Base-by-base conservation (phyloP, 2,113 vertebrate genomes). In the Rhea americana region DNA sequence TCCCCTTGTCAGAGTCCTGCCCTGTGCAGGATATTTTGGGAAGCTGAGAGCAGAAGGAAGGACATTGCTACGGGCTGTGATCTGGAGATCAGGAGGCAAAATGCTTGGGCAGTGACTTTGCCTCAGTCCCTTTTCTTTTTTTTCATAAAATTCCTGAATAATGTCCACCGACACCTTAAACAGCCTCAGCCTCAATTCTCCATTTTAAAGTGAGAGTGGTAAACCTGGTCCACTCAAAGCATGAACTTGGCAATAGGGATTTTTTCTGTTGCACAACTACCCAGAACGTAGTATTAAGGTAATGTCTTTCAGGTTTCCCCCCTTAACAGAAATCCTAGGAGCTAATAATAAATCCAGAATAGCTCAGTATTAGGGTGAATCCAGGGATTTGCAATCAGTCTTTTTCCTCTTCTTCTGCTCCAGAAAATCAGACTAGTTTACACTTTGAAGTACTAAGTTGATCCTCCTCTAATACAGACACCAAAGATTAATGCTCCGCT, bases 1-100 rank as follows among this genome's bases (percentile, higher is more conserved):
- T 15, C 18, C 0, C 2, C 8, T 58, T 3, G 1, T 62, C n/a
- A 24, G 43, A 53, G 11, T 11, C 58, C 2, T 3, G 25, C 30
- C 41, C 7, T 21, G 1, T 26, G 26, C 8, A 77, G 56, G 14
- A 7, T 5, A 12, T 1, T 66, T 90, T 30, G 37, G 45, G 19
- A 24, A 87, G 53, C 22, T 75, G 48, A 48, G 21, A 65, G 55
- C 19, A 80, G 48, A 61, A 68, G 11, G 53, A 55, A 82, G 24
- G 65, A 4, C 4, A 18, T 1, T 22, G 61, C 14, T 19, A 74
- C 7, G n/a, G n/a, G 9, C 30, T 82, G 11, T 58, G 47, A 71
- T 45, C 16, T 47, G 26, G 50, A 76, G 5, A 7, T 2, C 48
- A 8, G 28, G 13, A 15, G 9, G 13, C 48, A 82, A 53, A 6